Conservation (phyloP, 2,113 vertebrate genomes). For the Sinosuthora webbiana region DNA sequence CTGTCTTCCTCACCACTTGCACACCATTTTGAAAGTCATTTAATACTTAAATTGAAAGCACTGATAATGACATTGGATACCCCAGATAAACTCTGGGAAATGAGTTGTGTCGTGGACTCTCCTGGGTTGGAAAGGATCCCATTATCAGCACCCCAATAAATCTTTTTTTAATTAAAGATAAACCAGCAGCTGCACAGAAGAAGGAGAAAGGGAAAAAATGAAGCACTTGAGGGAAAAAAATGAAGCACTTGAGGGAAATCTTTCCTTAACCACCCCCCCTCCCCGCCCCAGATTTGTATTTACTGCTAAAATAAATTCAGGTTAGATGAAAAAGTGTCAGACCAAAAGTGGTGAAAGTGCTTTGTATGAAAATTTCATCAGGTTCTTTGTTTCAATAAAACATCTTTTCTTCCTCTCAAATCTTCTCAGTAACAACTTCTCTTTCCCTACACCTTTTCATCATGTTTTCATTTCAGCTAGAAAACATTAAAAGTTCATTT, state of each 20-base stretch:
- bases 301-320: background rate
- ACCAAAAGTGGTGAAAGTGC: background rate
- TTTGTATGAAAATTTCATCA: background rate
- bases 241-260: too few species aligned
- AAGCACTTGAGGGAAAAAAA: background rate
- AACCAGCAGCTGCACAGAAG: background rate
- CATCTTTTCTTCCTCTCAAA: background rate
- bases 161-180: background rate
- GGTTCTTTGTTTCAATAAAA: background rate
- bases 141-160: too few species aligned
- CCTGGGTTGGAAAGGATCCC: background rate
- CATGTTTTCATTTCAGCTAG: background rate
- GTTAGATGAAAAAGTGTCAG: background rate
- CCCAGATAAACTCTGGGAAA: background rate
- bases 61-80: background rate
- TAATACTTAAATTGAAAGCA: background rate
- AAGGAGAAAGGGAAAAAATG: background rate
- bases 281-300: background rate
- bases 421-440: background rate
- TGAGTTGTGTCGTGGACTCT: background rate
- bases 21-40: background rate
- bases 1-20: background rate
- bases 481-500: background rate
- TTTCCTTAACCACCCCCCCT: background rate
- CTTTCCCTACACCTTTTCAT: background rate